Evolutionary conservation across 2,113 vertebrate species (phyloP), one percentile per base, ranked within the genome.

Genomic region (Cebus imitator): DNA sequence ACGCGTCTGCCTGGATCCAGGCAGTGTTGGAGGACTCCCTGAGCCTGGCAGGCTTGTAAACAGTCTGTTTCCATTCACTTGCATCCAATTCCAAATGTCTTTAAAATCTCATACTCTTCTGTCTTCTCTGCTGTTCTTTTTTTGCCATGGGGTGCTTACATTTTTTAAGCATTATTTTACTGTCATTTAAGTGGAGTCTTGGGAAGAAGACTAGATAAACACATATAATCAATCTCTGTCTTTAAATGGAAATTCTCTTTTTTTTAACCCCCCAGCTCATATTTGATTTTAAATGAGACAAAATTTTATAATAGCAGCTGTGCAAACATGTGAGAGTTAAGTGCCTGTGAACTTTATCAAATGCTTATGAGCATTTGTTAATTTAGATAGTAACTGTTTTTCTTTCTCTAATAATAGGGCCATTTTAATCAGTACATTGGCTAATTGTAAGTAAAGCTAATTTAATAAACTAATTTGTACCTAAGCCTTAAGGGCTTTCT

Each of bases 251-350:
- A 64, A 21, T 50, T 78, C 6, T 64, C 84, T 48, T 90, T 25
- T 58, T 76, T 86, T 61, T 17, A 80, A 25, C 6, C 45, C 18
- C 17, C 0, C 6, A 21, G 8, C 13, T 1, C 6, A 18, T 66
- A 50, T 11, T 64, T 86, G 84, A 90, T 96, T 95, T 83, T 92
- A 90, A 89, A 92, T 57, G 37, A 87, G 78, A 79, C 20, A 79
- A 43, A 75, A 32, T 79, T 87, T 94, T 93, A 70, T 75, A 86
- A 50, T 70, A 91, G 78, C 90, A 95, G 79, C 92, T 96, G 57
- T 95, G n/a, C 50, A 96, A 96, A 92, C 25, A 40, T 66, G 79
- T 84, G 68, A 86, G 52, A 37, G 35, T 58, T 87, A 96, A 91
- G 50, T 78, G 25, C 72, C 52, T 92, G 43, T 91, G 64, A 87